These are phyloP conservation scores for Standfussiana lucernea DNA, from an alignment of 2,888 invertebrate species.

Conservation along the genomic window DNA sequence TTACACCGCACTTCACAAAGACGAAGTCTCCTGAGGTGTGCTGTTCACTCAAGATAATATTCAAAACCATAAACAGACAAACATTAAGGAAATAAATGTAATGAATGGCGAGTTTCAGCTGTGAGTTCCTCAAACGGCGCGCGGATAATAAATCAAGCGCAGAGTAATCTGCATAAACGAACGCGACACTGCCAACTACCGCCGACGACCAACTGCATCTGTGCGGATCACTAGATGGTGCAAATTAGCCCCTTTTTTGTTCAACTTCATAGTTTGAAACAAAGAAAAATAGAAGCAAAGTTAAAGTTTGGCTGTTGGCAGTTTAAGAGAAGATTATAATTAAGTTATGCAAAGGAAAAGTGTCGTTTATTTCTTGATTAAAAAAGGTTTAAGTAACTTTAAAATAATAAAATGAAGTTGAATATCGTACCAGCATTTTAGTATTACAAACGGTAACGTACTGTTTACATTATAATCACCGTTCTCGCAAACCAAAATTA, in stretches of 20 bases:
- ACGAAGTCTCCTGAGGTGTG: background rate
- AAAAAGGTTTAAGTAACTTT: background rate
- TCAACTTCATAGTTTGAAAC: constrained; percentile 8
- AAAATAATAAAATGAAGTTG: background rate
- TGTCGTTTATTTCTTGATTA: background rate
- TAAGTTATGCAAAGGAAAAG: background rate
- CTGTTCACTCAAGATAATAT: constrained; percentile 14
- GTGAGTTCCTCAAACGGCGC: constrained; percentile 46
- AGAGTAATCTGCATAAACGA: constrained; percentile 78
- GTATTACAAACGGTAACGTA: background rate
- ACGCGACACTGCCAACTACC: constrained; percentile 66
- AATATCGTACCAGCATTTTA: background rate
- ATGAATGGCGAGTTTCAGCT: constrained; percentile 41
- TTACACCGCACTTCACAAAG: background rate
- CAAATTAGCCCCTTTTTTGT: constrained; percentile 49
- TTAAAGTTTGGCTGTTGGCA: constrained; percentile 19
- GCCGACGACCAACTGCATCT: constrained; percentile 48
- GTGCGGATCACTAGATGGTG: constrained; percentile 52
- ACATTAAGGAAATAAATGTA: constrained; percentile 39
- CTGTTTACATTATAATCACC: background rate
- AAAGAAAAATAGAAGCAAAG: constrained; percentile 17
- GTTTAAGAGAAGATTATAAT: constrained; percentile 23
- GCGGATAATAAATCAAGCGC: constrained; percentile 71
- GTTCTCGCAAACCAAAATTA: background rate
- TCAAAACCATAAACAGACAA: constrained; percentile 28